phyloP scores from a whole-genome alignment of 2,113 vertebrate species.

The Myanophis thanlyinensis region DNA sequence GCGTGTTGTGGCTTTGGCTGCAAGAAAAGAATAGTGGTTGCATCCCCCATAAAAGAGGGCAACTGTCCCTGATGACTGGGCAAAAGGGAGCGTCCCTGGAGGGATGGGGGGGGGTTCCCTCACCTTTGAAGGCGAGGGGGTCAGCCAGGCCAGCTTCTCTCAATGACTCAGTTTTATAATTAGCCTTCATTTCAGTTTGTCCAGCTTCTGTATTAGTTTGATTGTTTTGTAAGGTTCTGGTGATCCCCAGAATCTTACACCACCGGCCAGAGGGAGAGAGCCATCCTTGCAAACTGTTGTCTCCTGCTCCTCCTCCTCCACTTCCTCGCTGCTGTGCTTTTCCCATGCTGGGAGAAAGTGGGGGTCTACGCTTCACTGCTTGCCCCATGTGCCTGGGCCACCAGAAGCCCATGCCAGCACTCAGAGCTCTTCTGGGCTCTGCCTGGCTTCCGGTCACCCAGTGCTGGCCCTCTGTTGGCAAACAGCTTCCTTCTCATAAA shows the following conservation, averaged over 20 bases:
- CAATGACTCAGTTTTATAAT: neutral
- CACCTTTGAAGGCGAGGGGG: neutral
- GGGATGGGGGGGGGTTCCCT: neutral
- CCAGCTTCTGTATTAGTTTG: neutral
- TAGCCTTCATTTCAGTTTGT: neutral
- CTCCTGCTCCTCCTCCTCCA: neutral
- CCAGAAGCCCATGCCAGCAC: too few species aligned
- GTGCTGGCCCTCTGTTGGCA: neutral
- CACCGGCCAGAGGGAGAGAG: neutral
- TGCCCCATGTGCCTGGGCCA: neutral
- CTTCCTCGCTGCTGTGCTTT: neutral
- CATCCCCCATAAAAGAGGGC: neutral
- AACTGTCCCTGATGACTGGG: too few species aligned
- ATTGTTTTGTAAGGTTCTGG: neutral
- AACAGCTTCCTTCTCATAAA: neutral
- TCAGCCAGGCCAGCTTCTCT: neutral
- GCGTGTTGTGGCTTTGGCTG: conserved; percentile 89
- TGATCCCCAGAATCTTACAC: neutral
- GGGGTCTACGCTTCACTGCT: neutral
- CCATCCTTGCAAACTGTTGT: neutral
- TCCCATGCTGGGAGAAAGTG: neutral
- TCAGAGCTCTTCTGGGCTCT: neutral
- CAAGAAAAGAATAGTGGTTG: neutral
- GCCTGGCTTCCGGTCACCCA: neutral
- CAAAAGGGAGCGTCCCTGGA: rapidly evolving